phyloP scores from a whole-genome alignment of 2,888 invertebrate species.

The Apoderus coryli region DNA sequence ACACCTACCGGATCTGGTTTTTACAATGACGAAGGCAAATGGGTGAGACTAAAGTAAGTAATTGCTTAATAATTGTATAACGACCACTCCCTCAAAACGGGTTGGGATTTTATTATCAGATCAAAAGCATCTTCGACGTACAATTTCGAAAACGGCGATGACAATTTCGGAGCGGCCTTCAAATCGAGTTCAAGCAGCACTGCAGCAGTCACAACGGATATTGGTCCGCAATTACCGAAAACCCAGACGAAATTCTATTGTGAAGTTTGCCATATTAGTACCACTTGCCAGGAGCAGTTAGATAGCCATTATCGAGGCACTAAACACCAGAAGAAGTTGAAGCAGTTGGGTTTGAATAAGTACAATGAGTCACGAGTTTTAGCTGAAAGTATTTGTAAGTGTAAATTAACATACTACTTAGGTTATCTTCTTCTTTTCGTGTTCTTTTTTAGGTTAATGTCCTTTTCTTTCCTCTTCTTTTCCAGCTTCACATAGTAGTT shows the following conservation, averaged over 20 bases:
- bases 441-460: too few relatives aligned
- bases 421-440: too few relatives aligned
- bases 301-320: conserved; percentile 45
- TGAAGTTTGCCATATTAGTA: conserved; percentile 32
- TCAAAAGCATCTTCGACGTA: conserved; percentile 12
- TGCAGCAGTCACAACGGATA: conserved; percentile 1
- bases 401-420: too few relatives aligned
- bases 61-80: conserved; percentile 6
- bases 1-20: conserved; percentile 34
- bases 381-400: too few relatives aligned
- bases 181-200: conserved; percentile 9
- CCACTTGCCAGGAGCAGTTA: conserved; percentile 45
- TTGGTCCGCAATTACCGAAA: conserved; percentile 11
- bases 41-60: conserved; percentile 29
- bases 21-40: conserved; percentile 34
- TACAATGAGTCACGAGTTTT: conserved; percentile 9
- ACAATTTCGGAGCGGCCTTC: conserved; percentile 25
- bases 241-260: conserved; percentile 21
- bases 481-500: too few relatives aligned
- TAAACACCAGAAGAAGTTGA: conserved; percentile 40
- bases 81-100: too few relatives aligned
- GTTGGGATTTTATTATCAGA: conserved; percentile 8
- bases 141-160: conserved; percentile 20
- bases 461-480: too few relatives aligned
- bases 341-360: conserved; percentile 26